These are phyloP conservation scores for Stichopus horrens DNA, from an alignment of 53 echinoderm and acorn worm species.

Conservation along the genomic window DNA sequence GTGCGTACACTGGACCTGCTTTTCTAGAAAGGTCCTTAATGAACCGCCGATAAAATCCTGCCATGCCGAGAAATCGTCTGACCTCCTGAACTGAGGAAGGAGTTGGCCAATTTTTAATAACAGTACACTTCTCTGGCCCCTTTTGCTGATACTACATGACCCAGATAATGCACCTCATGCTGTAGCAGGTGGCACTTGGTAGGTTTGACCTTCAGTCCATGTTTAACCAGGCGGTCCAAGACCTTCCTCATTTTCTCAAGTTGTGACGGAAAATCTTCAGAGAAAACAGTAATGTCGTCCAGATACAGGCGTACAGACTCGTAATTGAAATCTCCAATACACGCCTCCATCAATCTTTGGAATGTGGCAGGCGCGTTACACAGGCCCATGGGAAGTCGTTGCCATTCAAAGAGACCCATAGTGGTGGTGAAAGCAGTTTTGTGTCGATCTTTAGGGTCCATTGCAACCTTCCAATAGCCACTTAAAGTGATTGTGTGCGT, in stretches of 20 bases:
- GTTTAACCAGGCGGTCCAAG: constrained; percentile 26
- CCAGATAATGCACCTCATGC: constrained; percentile 53
- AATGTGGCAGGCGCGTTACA: constrained; percentile 61
- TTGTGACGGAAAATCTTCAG: constrained; percentile 47
- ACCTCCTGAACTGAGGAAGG: constrained; percentile 48
- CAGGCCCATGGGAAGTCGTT: constrained; percentile 62
- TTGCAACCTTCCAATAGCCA: constrained; percentile 61
- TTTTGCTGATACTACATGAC: constrained; percentile 52
- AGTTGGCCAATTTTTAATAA: constrained; percentile 50
- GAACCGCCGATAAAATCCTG: constrained; percentile 64
- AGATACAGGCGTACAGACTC: constrained; percentile 51
- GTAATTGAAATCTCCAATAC: constrained; percentile 53
- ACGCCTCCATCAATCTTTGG: constrained; percentile 54
- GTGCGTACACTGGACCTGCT: constrained; percentile 54
- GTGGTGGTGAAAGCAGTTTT: constrained; percentile 45
- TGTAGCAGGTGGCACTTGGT: constrained; percentile 42
- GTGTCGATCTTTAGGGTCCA: constrained; percentile 46
- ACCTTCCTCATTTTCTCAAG: constrained; percentile 46
- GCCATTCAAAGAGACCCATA: constrained; percentile 46
- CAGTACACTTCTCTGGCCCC: constrained; percentile 55
- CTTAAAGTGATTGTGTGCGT: too few species aligned
- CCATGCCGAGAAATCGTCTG: constrained; percentile 57
- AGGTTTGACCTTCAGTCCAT: constrained; percentile 59
- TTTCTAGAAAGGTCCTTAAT: constrained; percentile 51
- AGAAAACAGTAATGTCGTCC: constrained; percentile 62